Evolutionary conservation across 2,888 invertebrate species (phyloP), one percentile per base, ranked within the genome.

Genomic region (Ennomos fuscantarius): DNA sequence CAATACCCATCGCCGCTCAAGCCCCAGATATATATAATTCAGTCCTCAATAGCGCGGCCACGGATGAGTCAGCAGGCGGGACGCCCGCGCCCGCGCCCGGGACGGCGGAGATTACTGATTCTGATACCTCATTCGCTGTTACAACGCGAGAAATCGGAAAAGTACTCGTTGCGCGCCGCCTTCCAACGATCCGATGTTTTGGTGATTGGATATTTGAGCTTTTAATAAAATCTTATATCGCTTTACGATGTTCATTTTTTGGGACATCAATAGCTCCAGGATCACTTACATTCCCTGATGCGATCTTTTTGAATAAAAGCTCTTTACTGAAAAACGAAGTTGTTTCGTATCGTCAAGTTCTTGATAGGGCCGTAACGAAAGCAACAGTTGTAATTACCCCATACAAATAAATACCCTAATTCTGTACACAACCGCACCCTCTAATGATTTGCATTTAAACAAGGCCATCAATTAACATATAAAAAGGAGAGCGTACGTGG

Each of bases 401-500:
- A 44, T 31, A 39, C 31, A 11, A 51, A 24, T 47, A 36, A 46
- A 50, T 42, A 24, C 15, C 24, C 42, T 57, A 48, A 52, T 52
- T 57, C 57, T 40, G 34, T 43, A 44, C 37, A 52, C 47, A 48
- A 44, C 39, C 44, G 59, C 55, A 49, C 54, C 53, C 60, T 52
- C 60, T 61, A 61, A 66, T 61, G 59, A 66, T 66, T 64, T 59
- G 66, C 66, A 65, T 65, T 63, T 65, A 63, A 67, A 66, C 66
- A 66, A 66, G 55, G 60, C 61, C 64, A 64, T 64, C 61, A 66
- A 68, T 68, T 65, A 68, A 63, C 68, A 68, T 68, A 66, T 68
- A 65, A 65, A 68, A 68, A 65, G 61, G 64, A 47, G 48, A 46
- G 49, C 55, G 64, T 68, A 62, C 65, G 60, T 68, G 65, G 42